phyloP scores from a whole-genome alignment of 2,113 vertebrate genomes.

The Leuciscus idus region DNA sequence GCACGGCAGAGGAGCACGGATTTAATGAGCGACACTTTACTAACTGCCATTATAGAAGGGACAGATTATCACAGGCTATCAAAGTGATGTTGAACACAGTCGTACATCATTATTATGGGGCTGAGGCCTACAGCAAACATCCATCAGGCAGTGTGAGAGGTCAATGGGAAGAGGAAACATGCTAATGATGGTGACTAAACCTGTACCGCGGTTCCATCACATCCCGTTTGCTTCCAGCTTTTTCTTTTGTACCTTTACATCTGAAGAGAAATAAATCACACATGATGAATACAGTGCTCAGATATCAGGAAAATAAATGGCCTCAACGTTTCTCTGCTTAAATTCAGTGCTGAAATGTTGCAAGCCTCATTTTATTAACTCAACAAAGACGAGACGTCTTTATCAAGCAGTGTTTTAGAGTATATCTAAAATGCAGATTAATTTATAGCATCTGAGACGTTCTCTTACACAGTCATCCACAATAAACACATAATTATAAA shows the following conservation, averaged over 20 bases:
- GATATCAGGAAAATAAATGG: background rate
- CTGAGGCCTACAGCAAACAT: slow-evolving; percentile 37
- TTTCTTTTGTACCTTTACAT: background rate
- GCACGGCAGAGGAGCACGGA: background rate
- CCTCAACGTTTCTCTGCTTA: no score
- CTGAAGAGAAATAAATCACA: background rate
- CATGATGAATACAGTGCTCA: background rate
- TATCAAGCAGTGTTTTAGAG: background rate
- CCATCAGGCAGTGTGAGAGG: slow-evolving; percentile 34
- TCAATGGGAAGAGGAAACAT: slow-evolving; percentile 29
- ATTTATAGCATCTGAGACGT: background rate
- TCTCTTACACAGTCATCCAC: background rate
- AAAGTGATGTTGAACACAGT: slow-evolving; percentile 19
- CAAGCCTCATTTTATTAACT: background rate
- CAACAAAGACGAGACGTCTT: background rate
- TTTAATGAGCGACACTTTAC: slow-evolving; percentile 36
- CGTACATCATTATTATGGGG: slow-evolving; percentile 6
- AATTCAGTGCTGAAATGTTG: background rate
- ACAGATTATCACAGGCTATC: slow-evolving; percentile 31
- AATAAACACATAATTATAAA: slow-evolving; percentile 10
- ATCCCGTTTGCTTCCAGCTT: background rate
- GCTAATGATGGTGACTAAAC: background rate
- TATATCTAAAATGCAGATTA: background rate
- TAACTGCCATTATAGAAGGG: slow-evolving; percentile 22
- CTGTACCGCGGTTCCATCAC: background rate